Percentiles rank a stretch among this genome's conserved stretches.
Evolutionary conservation across 2,797 vertebrate genomes (phyloP).

Genomic region (Chelon labrosus): DNA sequence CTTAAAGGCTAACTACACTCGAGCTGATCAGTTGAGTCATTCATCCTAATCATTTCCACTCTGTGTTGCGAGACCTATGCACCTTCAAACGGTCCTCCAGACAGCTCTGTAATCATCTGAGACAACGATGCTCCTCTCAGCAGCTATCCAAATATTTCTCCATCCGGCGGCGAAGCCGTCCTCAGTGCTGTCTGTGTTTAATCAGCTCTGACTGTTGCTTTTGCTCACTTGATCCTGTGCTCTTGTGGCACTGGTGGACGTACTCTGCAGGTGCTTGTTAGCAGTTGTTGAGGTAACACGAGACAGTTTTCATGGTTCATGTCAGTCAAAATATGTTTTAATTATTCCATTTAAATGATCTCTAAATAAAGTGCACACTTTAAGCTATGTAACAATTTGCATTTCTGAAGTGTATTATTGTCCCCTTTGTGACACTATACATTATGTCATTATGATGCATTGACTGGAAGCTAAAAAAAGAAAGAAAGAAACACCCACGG

Average conservation of each 20-base stretch:
- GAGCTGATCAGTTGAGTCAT: conserved; percentile 89
- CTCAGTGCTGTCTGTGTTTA: conserved; percentile 45
- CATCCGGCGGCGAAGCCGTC: conserved; percentile 26
- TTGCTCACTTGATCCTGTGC: conserved; percentile 51
- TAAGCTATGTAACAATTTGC: background rate
- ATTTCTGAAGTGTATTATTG: background rate
- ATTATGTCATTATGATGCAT: conserved; percentile 8
- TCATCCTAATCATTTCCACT: conserved; percentile 87
- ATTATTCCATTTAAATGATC: background rate
- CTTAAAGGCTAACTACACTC: conserved; percentile 85
- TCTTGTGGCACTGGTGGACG: conserved; percentile 25
- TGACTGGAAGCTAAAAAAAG: conserved; percentile 7
- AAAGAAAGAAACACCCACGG: conserved; percentile 3
- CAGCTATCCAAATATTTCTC: conserved; percentile 77
- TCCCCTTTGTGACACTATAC: background rate
- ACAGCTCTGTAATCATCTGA: conserved; percentile 85
- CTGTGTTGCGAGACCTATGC: conserved; percentile 36
- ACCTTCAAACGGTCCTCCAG: conserved; percentile 71
- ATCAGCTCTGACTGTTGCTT: conserved; percentile 69
- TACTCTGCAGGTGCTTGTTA: conserved; percentile 49
- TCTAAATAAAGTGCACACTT: background rate
- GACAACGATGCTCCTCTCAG: conserved; percentile 81
- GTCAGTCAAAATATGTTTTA: background rate
- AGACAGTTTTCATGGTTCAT: conserved; percentile 1
- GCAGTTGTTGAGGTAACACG: conserved; percentile 16